A percentile compares a stretch with the other conserved stretches of the same genome.
Evolutionary conservation across 2,113 vertebrate genomes (phyloP).

Genomic region (Dasyornis broadbenti): DNA sequence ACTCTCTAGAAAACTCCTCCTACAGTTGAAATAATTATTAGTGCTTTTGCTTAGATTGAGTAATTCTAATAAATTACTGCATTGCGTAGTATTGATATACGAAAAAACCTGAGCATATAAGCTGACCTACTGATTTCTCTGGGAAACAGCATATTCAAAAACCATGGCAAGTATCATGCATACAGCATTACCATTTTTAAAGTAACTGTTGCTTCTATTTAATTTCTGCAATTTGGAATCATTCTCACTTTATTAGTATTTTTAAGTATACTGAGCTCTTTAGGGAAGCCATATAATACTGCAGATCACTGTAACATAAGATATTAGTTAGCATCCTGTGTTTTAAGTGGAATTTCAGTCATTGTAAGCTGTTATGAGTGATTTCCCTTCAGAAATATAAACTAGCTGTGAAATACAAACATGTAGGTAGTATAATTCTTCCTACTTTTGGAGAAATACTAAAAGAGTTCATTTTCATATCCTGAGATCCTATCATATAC

Average conservation of each 20-base stretch:
- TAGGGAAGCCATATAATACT: background rate
- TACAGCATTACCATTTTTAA: background rate
- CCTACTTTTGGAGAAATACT: background rate
- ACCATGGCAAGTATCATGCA: background rate
- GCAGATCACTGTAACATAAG: background rate
- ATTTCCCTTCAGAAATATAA: background rate
- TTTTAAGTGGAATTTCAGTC: background rate
- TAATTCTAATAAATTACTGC: background rate
- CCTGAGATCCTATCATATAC: background rate
- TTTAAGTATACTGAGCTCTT: background rate
- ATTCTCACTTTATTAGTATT: background rate
- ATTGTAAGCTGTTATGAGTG: background rate
- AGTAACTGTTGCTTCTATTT: background rate
- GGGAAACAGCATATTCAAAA: background rate
- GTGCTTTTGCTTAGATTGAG: slow-evolving; percentile 6
- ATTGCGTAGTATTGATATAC: background rate
- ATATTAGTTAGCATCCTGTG: background rate
- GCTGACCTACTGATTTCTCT: background rate
- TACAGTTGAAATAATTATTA: background rate
- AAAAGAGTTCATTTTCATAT: background rate
- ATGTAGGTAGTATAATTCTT: background rate
- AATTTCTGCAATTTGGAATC: background rate
- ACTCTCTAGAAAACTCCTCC: background rate
- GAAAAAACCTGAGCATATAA: background rate
- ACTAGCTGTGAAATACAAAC: background rate